phyloP scores from a whole-genome alignment of 2,113 vertebrate species.

The Cryptomyrus ogoouensis region DNA sequence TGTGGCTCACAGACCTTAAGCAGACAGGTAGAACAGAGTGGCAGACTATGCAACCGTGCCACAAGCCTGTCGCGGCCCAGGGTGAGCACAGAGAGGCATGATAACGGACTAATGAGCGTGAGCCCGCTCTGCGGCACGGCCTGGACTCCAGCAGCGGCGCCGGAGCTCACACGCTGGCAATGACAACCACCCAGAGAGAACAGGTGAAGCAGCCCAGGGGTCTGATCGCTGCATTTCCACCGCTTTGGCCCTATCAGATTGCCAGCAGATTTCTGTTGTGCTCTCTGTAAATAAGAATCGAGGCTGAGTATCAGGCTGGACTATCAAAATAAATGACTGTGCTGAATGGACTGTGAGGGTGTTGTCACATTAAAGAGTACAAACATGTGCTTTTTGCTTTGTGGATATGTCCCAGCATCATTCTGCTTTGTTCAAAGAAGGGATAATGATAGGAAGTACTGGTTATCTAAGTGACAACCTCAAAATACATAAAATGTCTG shows the following conservation, averaged over 20 bases:
- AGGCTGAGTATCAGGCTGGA: neutral
- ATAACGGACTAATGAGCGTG: constrained; percentile 10
- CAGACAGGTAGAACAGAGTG: neutral
- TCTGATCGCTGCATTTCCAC: constrained; percentile 5
- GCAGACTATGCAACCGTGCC: neutral
- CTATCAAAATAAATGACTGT: constrained; percentile 1
- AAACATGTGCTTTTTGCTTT: neutral
- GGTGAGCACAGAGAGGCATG: neutral
- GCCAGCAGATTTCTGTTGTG: neutral
- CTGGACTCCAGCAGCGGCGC: neutral
- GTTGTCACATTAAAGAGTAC: neutral
- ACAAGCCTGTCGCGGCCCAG: neutral
- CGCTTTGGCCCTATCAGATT: neutral
- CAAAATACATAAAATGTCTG: neutral
- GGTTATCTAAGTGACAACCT: neutral
- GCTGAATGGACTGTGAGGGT: neutral
- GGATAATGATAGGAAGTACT: neutral
- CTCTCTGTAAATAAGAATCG: constrained; percentile 3
- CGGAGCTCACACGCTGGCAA: neutral
- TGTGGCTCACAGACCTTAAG: neutral
- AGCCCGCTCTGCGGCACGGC: constrained; percentile 8
- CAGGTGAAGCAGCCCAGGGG: neutral
- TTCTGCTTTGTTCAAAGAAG: neutral
- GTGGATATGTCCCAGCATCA: neutral
- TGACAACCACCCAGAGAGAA: constrained; percentile 10